Conservation (phyloP, 2,888 invertebrate species). For the Gasteruption jaculator region DNA sequence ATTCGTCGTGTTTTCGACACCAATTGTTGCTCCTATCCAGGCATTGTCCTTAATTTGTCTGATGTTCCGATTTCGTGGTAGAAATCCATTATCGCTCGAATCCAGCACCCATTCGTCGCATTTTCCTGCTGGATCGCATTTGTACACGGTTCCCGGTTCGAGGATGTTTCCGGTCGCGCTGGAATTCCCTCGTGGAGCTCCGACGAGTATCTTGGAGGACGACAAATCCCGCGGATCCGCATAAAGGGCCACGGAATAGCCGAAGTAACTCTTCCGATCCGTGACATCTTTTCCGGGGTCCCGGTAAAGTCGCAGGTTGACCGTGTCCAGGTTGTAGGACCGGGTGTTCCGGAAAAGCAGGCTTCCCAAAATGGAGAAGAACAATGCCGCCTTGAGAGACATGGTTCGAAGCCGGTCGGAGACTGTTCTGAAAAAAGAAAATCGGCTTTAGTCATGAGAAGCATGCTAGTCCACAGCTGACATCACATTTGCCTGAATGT, state of each 20-base stretch:
- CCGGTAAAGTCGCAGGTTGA: conserved; percentile 33
- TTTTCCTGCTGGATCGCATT: conserved; percentile 32
- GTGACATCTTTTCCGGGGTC: conserved; percentile 25
- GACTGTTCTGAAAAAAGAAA: too few relatives aligned
- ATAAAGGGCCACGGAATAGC: conserved; percentile 43
- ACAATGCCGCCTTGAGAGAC: neutral
- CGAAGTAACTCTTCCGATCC: conserved; percentile 40
- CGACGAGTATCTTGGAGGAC: conserved; percentile 36
- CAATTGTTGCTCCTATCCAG: conserved; percentile 50
- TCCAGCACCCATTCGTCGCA: conserved; percentile 38
- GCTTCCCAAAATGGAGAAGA: neutral
- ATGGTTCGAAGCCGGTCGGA: too few relatives aligned
- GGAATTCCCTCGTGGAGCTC: conserved; percentile 42
- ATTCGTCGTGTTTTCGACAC: conserved; percentile 36
- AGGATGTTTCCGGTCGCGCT: conserved; percentile 16
- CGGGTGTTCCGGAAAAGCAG: too few relatives aligned
- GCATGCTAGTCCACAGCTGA: too few relatives aligned
- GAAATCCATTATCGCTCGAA: conserved; percentile 19
- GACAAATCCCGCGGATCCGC: conserved; percentile 17
- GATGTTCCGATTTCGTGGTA: neutral
- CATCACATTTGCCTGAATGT: too few relatives aligned
- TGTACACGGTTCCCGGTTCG: conserved; percentile 43
- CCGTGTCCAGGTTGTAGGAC: conserved; percentile 41
- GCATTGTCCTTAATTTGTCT: conserved; percentile 31
- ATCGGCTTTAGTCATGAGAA: too few relatives aligned